Evolutionary conservation across 2,888 invertebrate species (phyloP).

Genomic region (Rhimphoctona megacephalus): DNA sequence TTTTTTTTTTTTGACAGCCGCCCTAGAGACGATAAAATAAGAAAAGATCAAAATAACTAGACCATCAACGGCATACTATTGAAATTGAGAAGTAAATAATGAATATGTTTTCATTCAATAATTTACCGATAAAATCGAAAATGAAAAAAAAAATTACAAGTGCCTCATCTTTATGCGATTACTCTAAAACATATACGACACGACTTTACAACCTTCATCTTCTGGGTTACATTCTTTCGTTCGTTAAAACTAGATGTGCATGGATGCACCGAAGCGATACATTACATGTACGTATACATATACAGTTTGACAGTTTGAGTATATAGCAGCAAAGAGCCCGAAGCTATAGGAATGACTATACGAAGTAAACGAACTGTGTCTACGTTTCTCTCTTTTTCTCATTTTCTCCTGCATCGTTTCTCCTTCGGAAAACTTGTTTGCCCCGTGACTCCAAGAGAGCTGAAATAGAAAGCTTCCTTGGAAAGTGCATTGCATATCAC

Average conservation of each 20-base stretch:
- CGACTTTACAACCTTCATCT: not conserved
- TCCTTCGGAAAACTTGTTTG: constrained; percentile 60
- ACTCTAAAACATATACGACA: not conserved
- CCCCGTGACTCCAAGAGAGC: constrained; percentile 35
- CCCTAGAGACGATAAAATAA: not conserved
- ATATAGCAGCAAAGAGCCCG: constrained; percentile 34
- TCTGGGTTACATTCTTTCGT: not conserved
- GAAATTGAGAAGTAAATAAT: not conserved
- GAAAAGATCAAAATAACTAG: not conserved
- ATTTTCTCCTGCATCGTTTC: constrained; percentile 46
- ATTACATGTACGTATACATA: not conserved
- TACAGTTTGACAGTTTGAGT: not conserved
- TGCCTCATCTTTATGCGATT: not conserved
- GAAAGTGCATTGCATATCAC: constrained; percentile 57
- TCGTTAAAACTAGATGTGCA: constrained; percentile 2
- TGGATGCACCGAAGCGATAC: not conserved
- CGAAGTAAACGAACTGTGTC: constrained; percentile 55
- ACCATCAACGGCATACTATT: not conserved
- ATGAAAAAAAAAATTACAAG: not conserved
- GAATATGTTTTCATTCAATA: not conserved
- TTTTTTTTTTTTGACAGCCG: too few species aligned
- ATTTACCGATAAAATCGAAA: not conserved
- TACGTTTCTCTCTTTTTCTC: constrained; percentile 31
- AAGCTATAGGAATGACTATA: constrained; percentile 37
- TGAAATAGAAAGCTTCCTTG: constrained; percentile 60